These are phyloP conservation scores for Odontophorus gujanensis DNA, from an alignment of 2,113 vertebrate species.

Conservation along the genomic window DNA sequence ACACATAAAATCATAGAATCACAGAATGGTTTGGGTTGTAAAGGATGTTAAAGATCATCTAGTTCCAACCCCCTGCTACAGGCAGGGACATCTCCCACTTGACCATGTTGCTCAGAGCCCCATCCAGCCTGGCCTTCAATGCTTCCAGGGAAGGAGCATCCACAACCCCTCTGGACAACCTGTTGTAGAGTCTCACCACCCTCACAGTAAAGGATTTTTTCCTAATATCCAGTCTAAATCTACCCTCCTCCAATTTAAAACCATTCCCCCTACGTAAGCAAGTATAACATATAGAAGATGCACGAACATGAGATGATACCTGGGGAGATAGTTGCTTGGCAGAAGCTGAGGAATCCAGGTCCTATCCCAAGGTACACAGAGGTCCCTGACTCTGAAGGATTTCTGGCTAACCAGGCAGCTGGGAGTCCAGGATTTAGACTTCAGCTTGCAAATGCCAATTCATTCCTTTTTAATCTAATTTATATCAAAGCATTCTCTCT, in stretches of 20 bases:
- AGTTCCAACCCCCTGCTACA: too few relatives aligned
- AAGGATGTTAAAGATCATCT: too few relatives aligned
- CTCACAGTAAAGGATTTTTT: too few relatives aligned
- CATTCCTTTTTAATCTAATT: background rate
- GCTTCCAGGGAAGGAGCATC: too few relatives aligned
- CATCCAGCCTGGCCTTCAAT: too few relatives aligned
- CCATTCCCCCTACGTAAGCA: background rate
- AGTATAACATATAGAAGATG: background rate
- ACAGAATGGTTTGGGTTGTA: too few relatives aligned
- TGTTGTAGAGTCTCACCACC: too few relatives aligned
- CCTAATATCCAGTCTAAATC: too few relatives aligned
- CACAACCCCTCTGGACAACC: too few relatives aligned
- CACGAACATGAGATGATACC: background rate
- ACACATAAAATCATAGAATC: rapidly evolving
- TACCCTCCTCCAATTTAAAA: too few relatives aligned
- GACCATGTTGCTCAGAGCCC: too few relatives aligned
- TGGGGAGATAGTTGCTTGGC: background rate
- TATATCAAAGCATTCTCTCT: background rate
- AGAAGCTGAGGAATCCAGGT: rapidly evolving
- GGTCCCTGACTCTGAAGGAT: background rate
- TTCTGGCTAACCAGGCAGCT: background rate
- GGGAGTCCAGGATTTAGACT: background rate
- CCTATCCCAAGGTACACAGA: background rate
- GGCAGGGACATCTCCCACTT: too few relatives aligned
- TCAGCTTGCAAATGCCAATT: background rate